A percentile compares a stretch with the other conserved stretches of the same genome.
Evolutionary conservation across 2,797 vertebrate species (phyloP).

Genomic region (Podarcis siculus): DNA sequence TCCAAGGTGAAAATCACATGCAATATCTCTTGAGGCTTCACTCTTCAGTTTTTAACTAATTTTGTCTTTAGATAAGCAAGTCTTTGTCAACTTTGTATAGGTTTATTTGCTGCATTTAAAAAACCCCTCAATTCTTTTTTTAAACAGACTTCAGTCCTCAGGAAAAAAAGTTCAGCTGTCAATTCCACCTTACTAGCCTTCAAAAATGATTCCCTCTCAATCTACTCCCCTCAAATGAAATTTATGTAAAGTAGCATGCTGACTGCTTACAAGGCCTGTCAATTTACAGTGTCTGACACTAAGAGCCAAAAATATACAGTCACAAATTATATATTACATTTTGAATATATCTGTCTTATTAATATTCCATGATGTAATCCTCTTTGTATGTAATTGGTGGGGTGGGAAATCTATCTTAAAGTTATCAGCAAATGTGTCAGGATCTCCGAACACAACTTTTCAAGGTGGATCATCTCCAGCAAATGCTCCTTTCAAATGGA

Average conservation of each 20-base stretch:
- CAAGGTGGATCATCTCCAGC: conserved; percentile 6
- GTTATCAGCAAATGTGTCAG: neutral
- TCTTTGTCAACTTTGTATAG: too few species aligned
- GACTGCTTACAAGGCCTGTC: neutral
- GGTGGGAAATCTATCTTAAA: neutral
- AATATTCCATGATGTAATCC: neutral
- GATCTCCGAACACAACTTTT: conserved; percentile 1
- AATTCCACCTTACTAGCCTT: neutral
- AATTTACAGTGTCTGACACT: neutral
- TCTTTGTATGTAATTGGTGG: neutral
- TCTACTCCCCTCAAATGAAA: neutral
- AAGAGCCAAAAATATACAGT: neutral
- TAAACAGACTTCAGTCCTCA: neutral
- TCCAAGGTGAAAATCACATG: neutral
- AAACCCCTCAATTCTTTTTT: too few species aligned
- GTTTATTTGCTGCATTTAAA: too few species aligned
- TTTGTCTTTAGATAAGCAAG: too few species aligned
- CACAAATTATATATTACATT: neutral
- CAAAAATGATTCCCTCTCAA: neutral
- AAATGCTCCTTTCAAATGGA: neutral
- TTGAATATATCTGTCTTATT: neutral
- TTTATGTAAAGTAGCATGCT: neutral
- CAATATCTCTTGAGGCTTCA: neutral
- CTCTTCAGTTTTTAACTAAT: neutral
- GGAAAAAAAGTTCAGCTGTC: neutral